phyloP scores from a whole-genome alignment of 92 coral and sea anemone species.

The Bergia puertoricense region DNA sequence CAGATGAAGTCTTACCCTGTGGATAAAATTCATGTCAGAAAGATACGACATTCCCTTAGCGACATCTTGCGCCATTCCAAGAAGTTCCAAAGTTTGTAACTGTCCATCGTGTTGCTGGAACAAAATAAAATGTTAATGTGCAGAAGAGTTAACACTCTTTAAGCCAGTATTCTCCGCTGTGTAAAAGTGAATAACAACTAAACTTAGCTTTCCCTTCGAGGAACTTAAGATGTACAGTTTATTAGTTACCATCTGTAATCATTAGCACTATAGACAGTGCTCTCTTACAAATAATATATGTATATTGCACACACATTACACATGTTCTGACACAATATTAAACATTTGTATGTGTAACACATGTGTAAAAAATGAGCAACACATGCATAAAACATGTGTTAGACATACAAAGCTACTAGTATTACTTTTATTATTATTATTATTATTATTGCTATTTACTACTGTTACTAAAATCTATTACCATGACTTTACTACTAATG shows the following conservation, averaged over 20 bases:
- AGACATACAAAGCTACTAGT: not conserved
- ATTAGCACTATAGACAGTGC: not conserved
- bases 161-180: too few species aligned
- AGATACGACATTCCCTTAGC: conserved; percentile 93
- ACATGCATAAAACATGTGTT: too few species aligned
- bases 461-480: not conserved
- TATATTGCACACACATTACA: too few species aligned
- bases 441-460: not conserved
- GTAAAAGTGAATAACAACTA: not conserved
- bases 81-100: conserved; percentile 66
- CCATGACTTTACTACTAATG: not conserved
- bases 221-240: too few species aligned
- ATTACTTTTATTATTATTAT: not conserved
- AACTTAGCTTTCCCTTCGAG: too few species aligned
- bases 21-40: conserved; percentile 86
- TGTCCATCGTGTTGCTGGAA: conserved; percentile 71
- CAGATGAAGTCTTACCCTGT: conserved; percentile 68
- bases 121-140: not conserved
- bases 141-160: too few species aligned
- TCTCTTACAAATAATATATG: too few species aligned
- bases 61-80: conserved; percentile 90
- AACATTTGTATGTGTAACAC: too few species aligned
- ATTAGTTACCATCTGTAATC: not conserved
- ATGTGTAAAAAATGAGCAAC: too few species aligned
- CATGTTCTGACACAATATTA: too few species aligned